These are phyloP conservation scores for Dexiosoma caninum DNA, from an alignment of 2,888 invertebrate genomes.

Conservation along the genomic window DNA sequence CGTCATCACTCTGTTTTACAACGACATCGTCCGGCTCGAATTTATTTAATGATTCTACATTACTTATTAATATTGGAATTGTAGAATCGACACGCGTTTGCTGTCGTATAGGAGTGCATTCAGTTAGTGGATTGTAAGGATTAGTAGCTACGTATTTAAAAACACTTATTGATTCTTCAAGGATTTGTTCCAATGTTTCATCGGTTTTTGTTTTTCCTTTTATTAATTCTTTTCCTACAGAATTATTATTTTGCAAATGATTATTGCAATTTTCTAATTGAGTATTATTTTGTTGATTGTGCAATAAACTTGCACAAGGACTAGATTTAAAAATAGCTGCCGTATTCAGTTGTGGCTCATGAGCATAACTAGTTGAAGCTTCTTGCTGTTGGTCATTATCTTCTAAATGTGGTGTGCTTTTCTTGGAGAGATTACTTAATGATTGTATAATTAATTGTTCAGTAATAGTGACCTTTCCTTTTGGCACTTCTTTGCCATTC, in stretches of 20 bases:
- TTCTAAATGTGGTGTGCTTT: constrained; percentile 11
- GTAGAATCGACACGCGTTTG: neutral
- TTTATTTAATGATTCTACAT: constrained; percentile 44
- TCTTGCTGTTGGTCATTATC: neutral
- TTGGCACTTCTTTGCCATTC: neutral
- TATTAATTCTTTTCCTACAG: neutral
- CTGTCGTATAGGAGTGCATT: neutral
- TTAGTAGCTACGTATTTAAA: constrained; percentile 33
- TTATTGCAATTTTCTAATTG: constrained; percentile 1
- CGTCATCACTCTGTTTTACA: too few species aligned
- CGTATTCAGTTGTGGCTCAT: constrained; percentile 32
- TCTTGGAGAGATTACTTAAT: constrained; percentile 20
- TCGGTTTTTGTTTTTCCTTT: neutral
- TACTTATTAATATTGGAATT: constrained; percentile 41
- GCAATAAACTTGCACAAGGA: constrained; percentile 6
- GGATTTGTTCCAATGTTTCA: constrained; percentile 37
- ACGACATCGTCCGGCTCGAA: neutral
- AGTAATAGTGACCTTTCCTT: constrained; percentile 36
- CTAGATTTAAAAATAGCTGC: constrained; percentile 31
- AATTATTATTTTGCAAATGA: neutral
- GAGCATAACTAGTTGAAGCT: constrained; percentile 10
- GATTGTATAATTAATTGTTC: constrained; percentile 49
- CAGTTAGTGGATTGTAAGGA: constrained; percentile 3
- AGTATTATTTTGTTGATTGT: constrained; percentile 11
- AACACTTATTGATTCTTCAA: constrained; percentile 43